Evolutionary conservation across 92 coral and sea anemone species (phyloP).

Genomic region (Desmophyllum pertusum): DNA sequence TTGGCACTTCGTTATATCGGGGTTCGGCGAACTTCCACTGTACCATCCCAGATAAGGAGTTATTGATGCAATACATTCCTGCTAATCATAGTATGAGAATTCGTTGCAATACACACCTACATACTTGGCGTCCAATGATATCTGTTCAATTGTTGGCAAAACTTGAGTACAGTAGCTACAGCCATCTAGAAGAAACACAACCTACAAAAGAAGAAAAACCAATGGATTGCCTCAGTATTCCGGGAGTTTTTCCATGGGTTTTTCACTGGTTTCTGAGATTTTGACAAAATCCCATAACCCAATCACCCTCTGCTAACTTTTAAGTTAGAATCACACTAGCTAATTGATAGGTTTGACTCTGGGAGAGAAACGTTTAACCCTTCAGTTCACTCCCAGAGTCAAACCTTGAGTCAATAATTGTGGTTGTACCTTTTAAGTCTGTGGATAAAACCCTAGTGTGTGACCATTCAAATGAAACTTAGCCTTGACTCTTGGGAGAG

Average conservation of each 20-base stretch:
- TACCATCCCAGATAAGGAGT: no score
- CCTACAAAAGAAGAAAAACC: constrained; percentile 49
- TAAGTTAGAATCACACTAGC: background rate
- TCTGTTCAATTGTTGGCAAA: constrained; percentile 72
- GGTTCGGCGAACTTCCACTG: no score
- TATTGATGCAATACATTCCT: background rate
- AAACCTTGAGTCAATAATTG: no score
- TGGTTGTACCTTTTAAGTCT: no score
- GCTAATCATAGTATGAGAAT: background rate
- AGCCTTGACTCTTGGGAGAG: no score
- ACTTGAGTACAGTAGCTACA: constrained; percentile 85
- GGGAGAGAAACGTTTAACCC: background rate
- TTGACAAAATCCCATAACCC: background rate
- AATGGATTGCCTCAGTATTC: background rate
- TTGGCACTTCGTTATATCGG: no score
- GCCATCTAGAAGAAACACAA: constrained; percentile 75
- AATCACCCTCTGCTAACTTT: background rate
- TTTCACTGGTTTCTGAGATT: background rate
- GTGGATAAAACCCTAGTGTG: no score
- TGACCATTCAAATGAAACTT: no score
- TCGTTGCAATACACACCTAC: constrained; percentile 36
- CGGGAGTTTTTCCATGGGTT: no score
- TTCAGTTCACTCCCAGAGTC: no score
- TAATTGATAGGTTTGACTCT: background rate
- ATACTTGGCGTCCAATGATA: constrained; percentile 60